Evolutionary conservation across 2,113 vertebrate species (phyloP), one percentile per base, ranked within the genome.

Genomic region (Pachypanchax playfairii): DNA sequence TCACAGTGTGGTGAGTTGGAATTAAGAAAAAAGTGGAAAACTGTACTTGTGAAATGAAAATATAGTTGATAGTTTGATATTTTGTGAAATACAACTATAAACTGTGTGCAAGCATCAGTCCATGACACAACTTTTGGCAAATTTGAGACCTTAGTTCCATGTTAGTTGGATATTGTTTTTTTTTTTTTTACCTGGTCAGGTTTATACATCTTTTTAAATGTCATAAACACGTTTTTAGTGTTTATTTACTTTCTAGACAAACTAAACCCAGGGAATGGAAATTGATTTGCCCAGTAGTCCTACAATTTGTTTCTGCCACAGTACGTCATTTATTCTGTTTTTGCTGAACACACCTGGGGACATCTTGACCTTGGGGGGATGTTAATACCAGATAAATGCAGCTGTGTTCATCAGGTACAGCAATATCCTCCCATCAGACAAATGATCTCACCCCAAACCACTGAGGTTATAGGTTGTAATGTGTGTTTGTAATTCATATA

Each of bases 1-100:
- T 86, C 78, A 79, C 35, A 59, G 5, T 22, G 47, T 51, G 59
- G 53, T 64, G 56, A 61, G 56, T 71, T 52, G 48, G 22, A 70
- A 53, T 70, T 35, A 49, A 54, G 26, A 49, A 46, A 54, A 28
- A 44, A 14, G 6, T 6, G 41, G 51, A 47, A 52, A 41, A 64
- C 35, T 33, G 44, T 42, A 38, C 70, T 1, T 42, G 59, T 41
- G 5, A 28, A n/a, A 6, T n/a, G 15, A 41, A 41, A 41, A 29
- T 29, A 29, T 7, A 29, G 28, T 29, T 29, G 28, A 29, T n/a
- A n/a, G n/a, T n/a, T n/a, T n/a, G n/a, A n/a, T n/a, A n/a, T n/a
- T n/a, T n/a, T 35, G 33, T 35, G 33, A 35, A 35, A 35, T 35
- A 35, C 33, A 3, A 12, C 11, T 12, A 12, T 11, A 35, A 11